A percentile compares a stretch with the other conserved stretches of the same genome.
Evolutionary conservation across 2,797 vertebrate genomes (phyloP).

Genomic region (Crenuchus spilurus): DNA sequence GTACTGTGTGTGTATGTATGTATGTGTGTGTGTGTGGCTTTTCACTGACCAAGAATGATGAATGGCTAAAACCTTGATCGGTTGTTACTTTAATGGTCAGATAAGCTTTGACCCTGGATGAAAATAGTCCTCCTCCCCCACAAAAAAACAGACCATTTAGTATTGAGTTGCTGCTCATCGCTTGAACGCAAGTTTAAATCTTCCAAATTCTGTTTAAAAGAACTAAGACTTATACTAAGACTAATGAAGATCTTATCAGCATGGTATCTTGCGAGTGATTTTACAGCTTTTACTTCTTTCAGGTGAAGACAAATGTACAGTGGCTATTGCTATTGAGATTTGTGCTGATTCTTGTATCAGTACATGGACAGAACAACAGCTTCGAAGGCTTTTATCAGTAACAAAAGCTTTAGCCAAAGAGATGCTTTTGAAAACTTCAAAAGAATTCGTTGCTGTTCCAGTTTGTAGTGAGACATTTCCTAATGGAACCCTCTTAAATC

Average conservation of each 20-base stretch:
- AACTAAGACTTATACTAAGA: neutral
- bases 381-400: neutral
- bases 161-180: neutral
- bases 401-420: neutral
- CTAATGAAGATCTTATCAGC: neutral
- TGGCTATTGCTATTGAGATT: neutral
- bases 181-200: neutral
- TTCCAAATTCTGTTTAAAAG: neutral
- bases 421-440: neutral
- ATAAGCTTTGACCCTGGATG: slow-evolving; percentile 24
- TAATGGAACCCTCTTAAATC: too few species aligned
- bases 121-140: neutral
- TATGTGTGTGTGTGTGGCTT: neutral
- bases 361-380: neutral
- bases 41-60: slow-evolving; percentile 24
- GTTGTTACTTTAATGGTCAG: slow-evolving; percentile 28
- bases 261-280: neutral
- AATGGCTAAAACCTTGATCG: slow-evolving; percentile 29
- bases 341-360: neutral
- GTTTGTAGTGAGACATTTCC: too few species aligned
- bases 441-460: too few species aligned
- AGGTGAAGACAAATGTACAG: neutral
- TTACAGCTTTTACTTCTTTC: neutral
- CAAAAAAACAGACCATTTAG: neutral
- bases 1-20: neutral